Evolutionary conservation across 2,888 invertebrate genomes (phyloP).

Genomic region (Drosophila anceps): DNA sequence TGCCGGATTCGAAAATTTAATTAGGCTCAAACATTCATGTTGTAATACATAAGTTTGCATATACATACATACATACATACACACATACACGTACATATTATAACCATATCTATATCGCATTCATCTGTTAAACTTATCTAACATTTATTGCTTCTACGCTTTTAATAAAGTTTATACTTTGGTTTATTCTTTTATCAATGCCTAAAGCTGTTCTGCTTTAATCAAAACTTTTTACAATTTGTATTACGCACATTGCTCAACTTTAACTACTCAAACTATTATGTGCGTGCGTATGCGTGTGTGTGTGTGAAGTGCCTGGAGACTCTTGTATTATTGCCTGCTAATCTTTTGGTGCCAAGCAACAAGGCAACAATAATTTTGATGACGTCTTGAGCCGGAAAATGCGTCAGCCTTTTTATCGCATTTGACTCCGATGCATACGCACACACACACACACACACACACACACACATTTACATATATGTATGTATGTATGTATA

Average conservation of each 20-base stretch:
- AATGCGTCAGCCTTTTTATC: slow-evolving; percentile 55
- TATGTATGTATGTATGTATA: not conserved
- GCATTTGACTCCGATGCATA: not conserved
- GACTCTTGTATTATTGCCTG: slow-evolving; percentile 3
- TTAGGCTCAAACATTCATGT: not conserved
- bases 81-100: too few species aligned
- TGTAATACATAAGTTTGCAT: not conserved
- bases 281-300: too few species aligned
- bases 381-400: slow-evolving; percentile 43
- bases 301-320: not conserved
- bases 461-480: not conserved
- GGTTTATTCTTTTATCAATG: not conserved
- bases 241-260: slow-evolving; percentile 1
- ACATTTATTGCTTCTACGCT: not conserved
- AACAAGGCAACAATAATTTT: slow-evolving; percentile 17
- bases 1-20: not conserved
- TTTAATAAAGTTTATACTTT: not conserved
- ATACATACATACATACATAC: not conserved
- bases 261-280: not conserved
- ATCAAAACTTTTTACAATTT: not conserved
- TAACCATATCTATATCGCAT: not conserved
- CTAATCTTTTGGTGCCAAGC: slow-evolving; percentile 18
- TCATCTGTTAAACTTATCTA: not conserved
- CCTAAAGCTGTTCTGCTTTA: not conserved
- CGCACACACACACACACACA: not conserved